phyloP scores from a whole-genome alignment of 2,113 vertebrate species.

The Piprites chloris region DNA sequence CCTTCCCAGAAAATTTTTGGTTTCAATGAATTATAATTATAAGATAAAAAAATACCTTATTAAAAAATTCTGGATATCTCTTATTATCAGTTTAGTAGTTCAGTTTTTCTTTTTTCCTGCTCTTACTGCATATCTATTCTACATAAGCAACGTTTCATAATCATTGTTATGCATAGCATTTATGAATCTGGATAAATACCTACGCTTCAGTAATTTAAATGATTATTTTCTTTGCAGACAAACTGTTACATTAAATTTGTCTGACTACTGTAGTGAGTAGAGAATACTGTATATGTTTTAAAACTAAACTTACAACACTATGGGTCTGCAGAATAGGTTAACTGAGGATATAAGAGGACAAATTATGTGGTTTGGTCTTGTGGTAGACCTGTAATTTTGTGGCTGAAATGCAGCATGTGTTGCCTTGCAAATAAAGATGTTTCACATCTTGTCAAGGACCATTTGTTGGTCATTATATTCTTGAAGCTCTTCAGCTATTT shows the following conservation, averaged over 20 bases:
- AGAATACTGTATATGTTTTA: neutral
- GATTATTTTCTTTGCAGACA: neutral
- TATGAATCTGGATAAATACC: neutral
- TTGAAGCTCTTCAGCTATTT: slow-evolving; percentile 62
- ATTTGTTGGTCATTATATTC: slow-evolving; percentile 51
- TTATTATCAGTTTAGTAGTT: neutral
- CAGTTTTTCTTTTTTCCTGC: neutral
- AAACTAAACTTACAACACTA: neutral
- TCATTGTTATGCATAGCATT: neutral
- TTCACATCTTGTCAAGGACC: slow-evolving; percentile 71
- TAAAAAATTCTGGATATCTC: neutral
- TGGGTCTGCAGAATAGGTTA: neutral
- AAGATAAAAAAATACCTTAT: neutral
- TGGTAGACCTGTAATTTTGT: slow-evolving; percentile 49
- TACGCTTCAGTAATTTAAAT: slow-evolving; percentile 4
- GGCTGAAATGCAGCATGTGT: slow-evolving; percentile 42
- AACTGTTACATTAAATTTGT: neutral
- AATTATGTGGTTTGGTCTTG: slow-evolving; percentile 59
- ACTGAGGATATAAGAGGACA: neutral
- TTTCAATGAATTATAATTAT: neutral
- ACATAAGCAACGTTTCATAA: slow-evolving; percentile 2
- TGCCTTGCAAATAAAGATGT: slow-evolving; percentile 68
- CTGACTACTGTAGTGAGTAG: neutral
- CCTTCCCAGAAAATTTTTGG: neutral
- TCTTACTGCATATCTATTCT: neutral